These are phyloP conservation scores for Naja naja DNA, from an alignment of 2,113 vertebrate genomes.

Conservation along the genomic window DNA sequence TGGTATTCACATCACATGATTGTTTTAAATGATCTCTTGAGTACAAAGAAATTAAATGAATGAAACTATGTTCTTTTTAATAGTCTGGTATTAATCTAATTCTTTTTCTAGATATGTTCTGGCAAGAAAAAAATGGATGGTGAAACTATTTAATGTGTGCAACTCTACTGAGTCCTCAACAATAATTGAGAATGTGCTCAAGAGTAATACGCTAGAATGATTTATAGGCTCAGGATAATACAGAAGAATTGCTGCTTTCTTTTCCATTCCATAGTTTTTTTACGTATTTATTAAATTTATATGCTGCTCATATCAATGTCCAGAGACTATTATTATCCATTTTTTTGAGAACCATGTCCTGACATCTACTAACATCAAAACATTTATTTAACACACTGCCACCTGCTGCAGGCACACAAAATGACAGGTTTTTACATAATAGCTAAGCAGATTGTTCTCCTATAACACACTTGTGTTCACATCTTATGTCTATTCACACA, in stretches of 20 bases:
- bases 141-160: not conserved
- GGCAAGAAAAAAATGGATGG: not conserved
- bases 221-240: not conserved
- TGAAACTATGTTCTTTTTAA: not conserved
- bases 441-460: not conserved
- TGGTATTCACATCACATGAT: not conserved
- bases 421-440: not conserved
- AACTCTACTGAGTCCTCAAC: not conserved
- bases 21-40: not conserved
- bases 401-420: constrained; percentile 35
- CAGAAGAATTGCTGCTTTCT: not conserved
- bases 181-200: not conserved
- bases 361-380: not conserved
- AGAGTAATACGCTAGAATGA: not conserved
- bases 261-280: not conserved
- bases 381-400: not conserved
- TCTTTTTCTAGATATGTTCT: not conserved
- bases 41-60: not conserved
- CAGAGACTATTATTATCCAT: not conserved
- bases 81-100: not conserved
- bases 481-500: not conserved
- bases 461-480: not conserved
- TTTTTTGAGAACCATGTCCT: constrained; percentile 1
- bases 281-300: not conserved
- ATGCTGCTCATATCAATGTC: not conserved